Evolutionary conservation across 1,140 invertebrate species (phyloP), one percentile per base, ranked within the genome.

Genomic region (Neuroterus valhalla): DNA sequence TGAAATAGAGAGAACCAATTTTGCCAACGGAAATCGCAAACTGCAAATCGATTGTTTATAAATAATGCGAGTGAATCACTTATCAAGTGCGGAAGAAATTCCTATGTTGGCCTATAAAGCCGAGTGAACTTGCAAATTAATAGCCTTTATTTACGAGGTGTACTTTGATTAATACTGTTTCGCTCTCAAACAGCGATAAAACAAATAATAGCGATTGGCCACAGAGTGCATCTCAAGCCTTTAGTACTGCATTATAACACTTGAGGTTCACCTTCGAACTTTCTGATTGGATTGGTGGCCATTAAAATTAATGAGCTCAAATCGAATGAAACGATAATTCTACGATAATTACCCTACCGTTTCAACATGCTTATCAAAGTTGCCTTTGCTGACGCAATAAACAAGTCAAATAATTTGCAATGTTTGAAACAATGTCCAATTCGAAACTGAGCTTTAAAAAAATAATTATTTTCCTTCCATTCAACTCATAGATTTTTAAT

Each of bases 51-150:
- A 62, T 62, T 62, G 26, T 62, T 62, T 62, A 62, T 62, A 62
- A 62, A 38, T 38, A 38, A 62, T 31, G 23, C 55, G 31, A 62
- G 55, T 62, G 55, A 62, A 62, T 62, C 55, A 62, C 55, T 62
- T 62, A 62, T 62, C 55, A 14, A 62, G 23, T 62, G 55, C 55
- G 55, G 26, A 62, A 62, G 55, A 62, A 62, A 62, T 62, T 62
- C 55, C 55, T 62, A 62, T 62, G 55, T 26, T 62, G 26, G 55
- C 55, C 55, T 62, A 62, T 62, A 62, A 62, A 62, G 55, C 31
- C 21, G 55, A 62, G 55, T 62, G 55, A 62, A 62, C 55, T 62
- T 62, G 55, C 55, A 62, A 62, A 62, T 62, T 62, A 62, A 62
- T 62, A 62, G 3, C n/a, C 26, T 23, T 62, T 62, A 62, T 62